phyloP scores from a whole-genome alignment of 2,113 vertebrate genomes.

The Semicossyphus pulcher region DNA sequence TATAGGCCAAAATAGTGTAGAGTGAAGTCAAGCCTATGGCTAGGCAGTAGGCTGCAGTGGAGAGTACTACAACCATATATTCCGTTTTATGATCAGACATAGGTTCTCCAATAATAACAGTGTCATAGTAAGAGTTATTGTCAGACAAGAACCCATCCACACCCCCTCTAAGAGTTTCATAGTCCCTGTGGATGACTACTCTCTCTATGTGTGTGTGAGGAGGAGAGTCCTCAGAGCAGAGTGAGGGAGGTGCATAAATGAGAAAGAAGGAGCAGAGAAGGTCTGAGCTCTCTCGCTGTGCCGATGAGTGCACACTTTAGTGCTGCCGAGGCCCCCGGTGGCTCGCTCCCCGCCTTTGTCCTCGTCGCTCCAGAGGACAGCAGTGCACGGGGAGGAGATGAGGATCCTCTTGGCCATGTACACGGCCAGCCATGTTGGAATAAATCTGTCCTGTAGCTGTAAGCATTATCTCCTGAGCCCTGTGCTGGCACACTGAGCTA shows the following conservation, averaged over 20 bases:
- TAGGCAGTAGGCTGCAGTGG: neutral
- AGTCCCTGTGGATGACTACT: slow-evolving; percentile 54
- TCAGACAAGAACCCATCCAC: slow-evolving; percentile 27
- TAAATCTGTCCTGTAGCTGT: slow-evolving; percentile 43
- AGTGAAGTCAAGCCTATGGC: too few species aligned
- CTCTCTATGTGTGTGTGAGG: neutral
- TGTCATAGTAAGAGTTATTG: slow-evolving; percentile 14
- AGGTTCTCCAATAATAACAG: slow-evolving; percentile 37
- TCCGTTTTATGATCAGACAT: slow-evolving; percentile 11
- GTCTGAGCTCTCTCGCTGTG: slow-evolving; percentile 35
- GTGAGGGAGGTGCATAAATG: slow-evolving; percentile 47
- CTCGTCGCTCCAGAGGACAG: slow-evolving; percentile 41
- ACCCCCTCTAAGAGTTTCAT: slow-evolving; percentile 24
- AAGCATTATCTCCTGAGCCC: slow-evolving; percentile 28
- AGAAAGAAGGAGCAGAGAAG: slow-evolving; percentile 26
- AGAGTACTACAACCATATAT: neutral
- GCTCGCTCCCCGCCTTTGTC: slow-evolving; percentile 42
- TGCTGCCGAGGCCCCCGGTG: slow-evolving; percentile 5
- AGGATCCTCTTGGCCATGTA: slow-evolving; percentile 30
- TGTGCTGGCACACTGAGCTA: slow-evolving; percentile 7
- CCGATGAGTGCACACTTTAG: slow-evolving; percentile 13
- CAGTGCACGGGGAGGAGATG: slow-evolving; percentile 13
- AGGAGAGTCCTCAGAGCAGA: slow-evolving; percentile 33
- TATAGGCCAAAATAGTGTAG: too few species aligned
- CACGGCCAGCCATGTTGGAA: slow-evolving; percentile 34